These are phyloP conservation scores for Darevskia mixta DNA, from an alignment of 2,797 vertebrate species.

Conservation along the genomic window DNA sequence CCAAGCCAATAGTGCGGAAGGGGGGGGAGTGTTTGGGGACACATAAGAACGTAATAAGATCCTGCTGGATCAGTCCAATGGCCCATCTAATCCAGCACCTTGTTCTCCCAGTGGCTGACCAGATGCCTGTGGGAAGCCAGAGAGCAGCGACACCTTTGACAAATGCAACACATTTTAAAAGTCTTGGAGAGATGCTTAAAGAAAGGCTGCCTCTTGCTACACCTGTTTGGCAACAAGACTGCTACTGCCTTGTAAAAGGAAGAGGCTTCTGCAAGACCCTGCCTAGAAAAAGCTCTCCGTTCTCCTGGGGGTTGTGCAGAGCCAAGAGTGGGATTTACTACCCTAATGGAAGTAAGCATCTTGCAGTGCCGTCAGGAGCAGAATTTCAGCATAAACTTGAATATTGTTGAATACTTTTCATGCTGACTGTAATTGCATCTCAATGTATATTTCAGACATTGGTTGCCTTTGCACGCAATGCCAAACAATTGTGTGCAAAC, in stretches of 20 bases:
- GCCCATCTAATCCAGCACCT: too few species aligned
- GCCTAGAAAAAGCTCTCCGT: not conserved
- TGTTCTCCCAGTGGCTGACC: too few species aligned
- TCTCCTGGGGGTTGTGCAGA: not conserved
- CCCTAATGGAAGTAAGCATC: not conserved
- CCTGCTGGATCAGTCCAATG: too few species aligned
- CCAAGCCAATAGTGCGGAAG: not conserved
- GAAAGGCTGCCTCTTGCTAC: not conserved
- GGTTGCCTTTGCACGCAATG: conserved; percentile 51
- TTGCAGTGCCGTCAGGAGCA: not conserved
- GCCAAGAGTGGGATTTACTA: not conserved
- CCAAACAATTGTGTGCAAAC: too few species aligned
- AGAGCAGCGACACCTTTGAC: not conserved
- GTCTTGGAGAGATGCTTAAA: not conserved
- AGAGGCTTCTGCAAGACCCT: not conserved
- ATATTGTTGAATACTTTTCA: conserved; percentile 13
- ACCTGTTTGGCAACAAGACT: not conserved
- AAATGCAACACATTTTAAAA: not conserved
- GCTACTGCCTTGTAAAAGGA: not conserved
- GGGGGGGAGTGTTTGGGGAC: too few species aligned
- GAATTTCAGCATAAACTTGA: conserved; percentile 10
- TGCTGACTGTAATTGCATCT: not conserved
- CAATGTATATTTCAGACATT: not conserved
- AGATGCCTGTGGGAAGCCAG: too few species aligned
- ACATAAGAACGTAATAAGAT: too few species aligned